Evolutionary conservation across 2,797 vertebrate species (phyloP), one percentile per base, ranked within the genome.

Genomic region (Coregonus sp.): DNA sequence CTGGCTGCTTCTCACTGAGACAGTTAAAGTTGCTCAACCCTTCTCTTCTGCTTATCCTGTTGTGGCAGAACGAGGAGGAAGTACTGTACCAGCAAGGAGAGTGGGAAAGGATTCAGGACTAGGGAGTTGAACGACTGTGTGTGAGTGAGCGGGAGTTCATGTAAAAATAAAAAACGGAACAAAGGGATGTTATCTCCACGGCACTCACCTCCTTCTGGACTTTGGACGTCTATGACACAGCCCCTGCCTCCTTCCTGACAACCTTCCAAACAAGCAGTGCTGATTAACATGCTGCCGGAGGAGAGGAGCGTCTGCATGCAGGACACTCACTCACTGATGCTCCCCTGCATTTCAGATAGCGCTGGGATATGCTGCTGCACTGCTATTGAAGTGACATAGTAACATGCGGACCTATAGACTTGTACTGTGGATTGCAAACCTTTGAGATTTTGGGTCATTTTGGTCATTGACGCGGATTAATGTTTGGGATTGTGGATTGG

Each of bases 281-380:
- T 91, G 89, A 91, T 91, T 92, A 92, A 92, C 91, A 93, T 94
- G 93, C 84, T 92, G 87, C 84, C 73, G 75, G 88, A 86, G 75
- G 87, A 88, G 79, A 85, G 83, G 86, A 84, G 86, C 66, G 79
- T 88, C 81, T 83, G 78, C 80, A 76, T 81, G 79, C 80, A 68
- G 33, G 72, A 84, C 56, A 71, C 81, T 86, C 80, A 86, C 86
- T 91, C 72, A 2, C 86, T 72, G 79, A 90, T 90, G 90, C 84
- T 84, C 81, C 82, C 78, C 82, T 79, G 87, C 87, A 85, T 88
- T 84, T 85, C 85, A 75, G 80, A 89, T 78, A 86, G 84, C 89
- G 85, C 78, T 52, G 79, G 81, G 80, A 83, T 31, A 11, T 4
- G 83, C 86, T 84, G 85, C 86, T 84, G 86, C 88, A 88, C 85